Base-by-base conservation (phyloP, 2,113 vertebrate species). In the Steatornis caripensis region DNA sequence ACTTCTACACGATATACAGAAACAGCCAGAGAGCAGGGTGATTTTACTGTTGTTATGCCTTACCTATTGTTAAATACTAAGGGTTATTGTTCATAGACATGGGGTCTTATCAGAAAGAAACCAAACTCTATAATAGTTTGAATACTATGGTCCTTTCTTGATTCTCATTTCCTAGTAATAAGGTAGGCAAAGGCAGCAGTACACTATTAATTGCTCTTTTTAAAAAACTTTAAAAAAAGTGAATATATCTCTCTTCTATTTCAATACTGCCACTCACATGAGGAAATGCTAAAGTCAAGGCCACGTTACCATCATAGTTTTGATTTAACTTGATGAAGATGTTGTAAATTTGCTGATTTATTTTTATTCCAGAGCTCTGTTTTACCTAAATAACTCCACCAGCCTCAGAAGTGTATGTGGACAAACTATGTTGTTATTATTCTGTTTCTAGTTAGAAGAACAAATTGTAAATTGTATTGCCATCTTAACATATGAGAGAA, bases 1-100 rank as follows among this genome's bases (percentile, higher is more conserved):
- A 92, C 96, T 97, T 98, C 97, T 94, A 95, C 96, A 95, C 51
- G 65, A 74, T 92, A 96, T 92, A 81, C 96, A 95, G 96, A 94
- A 96, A 93, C 94, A 97, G 87, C 92, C 46, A 1, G 95, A 95
- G 77, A 97, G 81, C 93, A 93, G 77, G 83, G 74, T 91, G 93
- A 96, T 98, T 97, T 96, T 94, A 62, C 87, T 91, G 85, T 95
- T 96, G 87, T 91, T 97, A 87, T 94, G 93, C 53, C 84, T 96
- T 94, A 90, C 32, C 94, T 91, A 81, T 96, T 97, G 95, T 95
- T 97, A 93, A 85, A 96, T 84, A 85, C 34, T 89, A 95, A 96
- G 76, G 41, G 32, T 53, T 97, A 43, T 91, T 95, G 57, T 75
- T 95, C n/a, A 30, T 70, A 66, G 90, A 69, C n/a, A 29, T 62